phyloP scores from a whole-genome alignment of 2,797 vertebrate genomes.

The Epinephelus coioides region DNA sequence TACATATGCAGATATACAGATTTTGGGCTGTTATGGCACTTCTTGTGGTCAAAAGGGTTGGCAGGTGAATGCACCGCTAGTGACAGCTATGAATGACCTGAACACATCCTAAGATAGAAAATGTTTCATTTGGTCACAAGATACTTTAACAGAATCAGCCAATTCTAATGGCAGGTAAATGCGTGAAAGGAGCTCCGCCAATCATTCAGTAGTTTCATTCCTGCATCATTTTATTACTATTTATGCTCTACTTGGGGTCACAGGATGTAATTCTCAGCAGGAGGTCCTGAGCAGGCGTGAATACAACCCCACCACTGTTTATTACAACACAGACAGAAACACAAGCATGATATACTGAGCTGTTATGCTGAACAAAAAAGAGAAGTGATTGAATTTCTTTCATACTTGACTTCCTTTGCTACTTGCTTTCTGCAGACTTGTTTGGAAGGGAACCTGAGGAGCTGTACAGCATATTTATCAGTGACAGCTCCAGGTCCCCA shows the following conservation, averaged over 20 bases:
- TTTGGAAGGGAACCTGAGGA: constrained; percentile 9
- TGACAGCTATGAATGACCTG: no score
- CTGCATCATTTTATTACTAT: no score
- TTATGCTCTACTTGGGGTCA: neutral
- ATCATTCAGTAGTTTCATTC: neutral
- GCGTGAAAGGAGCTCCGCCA: no score
- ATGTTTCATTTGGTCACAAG: no score
- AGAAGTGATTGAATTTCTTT: constrained; percentile 1
- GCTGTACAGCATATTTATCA: constrained; percentile 10
- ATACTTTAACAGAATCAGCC: no score
- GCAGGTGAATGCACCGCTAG: no score
- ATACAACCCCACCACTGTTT: neutral
- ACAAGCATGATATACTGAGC: neutral
- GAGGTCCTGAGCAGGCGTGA: neutral
- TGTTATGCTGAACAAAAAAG: neutral
- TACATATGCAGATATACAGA: no score
- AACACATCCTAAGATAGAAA: no score
- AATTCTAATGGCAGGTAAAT: no score
- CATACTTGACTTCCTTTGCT: constrained; percentile 1
- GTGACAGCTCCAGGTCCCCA: neutral
- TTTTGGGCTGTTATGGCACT: no score
- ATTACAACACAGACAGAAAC: constrained; percentile 1
- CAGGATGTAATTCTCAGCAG: neutral
- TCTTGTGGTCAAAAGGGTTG: no score
- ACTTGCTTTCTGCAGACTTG: neutral